Base-by-base conservation (phyloP, 1,140 invertebrate genomes). In the Trichonephila clavipes region DNA sequence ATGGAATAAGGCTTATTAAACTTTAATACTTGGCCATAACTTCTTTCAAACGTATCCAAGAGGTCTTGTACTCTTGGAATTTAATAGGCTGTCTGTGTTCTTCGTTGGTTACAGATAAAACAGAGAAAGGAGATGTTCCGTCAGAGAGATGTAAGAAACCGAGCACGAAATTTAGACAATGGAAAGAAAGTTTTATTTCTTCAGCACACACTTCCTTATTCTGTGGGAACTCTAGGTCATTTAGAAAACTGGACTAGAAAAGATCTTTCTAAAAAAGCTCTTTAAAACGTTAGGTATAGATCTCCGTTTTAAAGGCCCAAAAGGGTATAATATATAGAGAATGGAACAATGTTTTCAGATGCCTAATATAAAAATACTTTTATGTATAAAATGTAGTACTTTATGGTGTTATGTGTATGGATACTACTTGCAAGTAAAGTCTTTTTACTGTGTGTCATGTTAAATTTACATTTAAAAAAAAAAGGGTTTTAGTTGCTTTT, bases 1-100 rank as follows among this genome's bases (percentile, higher is more conserved):
- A 51, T 86, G 62, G 90, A 92, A 92, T 92, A 82, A 72, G 59
- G 24, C 82, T 86, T 92, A 72, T 92, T 86, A 92, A 92, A 92
- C 82, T 92, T 85, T 92, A 92, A 92, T 92, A 86, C 82, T 92
- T 72, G 8, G 69, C 62, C 64, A 69, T 92, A 83, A 86, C 90
- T 92, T 92, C 69, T 85, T 82, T 90, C 66, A 58, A 64, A 66
- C 90, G 77, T 91, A 85, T 85, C 82, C 2, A 34, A 21, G 24
- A 69, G 19, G 24, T 44, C 90, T 59, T 86, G 28, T 62, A 81
- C 90, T 40, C 61, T 85, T 92, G 69, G 90, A 86, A 86, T 86
- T 92, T 92, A 92, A 86, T 86, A 92, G 90, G 44, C 28, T 21
- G 62, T 69, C 82, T 86, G 82, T 92, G 90, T 92, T 92, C 28